Percentiles rank a stretch among this genome's conserved stretches.
Conservation (phyloP, 1,140 invertebrate species). For the Sycobia sp. region DNA sequence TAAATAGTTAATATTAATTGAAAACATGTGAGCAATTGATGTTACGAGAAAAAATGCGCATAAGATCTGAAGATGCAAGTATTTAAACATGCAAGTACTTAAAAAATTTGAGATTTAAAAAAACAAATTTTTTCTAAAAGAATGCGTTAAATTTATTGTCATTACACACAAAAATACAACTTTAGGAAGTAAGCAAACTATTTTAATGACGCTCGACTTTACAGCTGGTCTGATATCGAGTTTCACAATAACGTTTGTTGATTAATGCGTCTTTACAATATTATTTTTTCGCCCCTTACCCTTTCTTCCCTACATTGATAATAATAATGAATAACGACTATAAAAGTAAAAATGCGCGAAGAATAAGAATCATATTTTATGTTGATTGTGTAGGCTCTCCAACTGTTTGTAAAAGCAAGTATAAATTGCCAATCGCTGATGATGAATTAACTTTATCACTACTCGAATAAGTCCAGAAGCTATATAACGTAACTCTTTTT, state of each 20-base stretch:
- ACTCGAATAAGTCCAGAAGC: conserved; percentile 42
- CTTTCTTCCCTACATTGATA: conserved; percentile 21
- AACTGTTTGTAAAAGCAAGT: conserved; percentile 32
- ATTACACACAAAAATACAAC: conserved; percentile 12
- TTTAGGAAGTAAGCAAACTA: conserved; percentile 42
- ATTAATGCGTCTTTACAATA: conserved; percentile 26
- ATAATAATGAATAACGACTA: conserved; percentile 23
- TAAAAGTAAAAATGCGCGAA: conserved; percentile 20
- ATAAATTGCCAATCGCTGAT: conserved; percentile 34
- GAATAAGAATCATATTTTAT: conserved; percentile 32
- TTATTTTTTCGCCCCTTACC: conserved; percentile 10
- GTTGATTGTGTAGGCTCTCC: conserved; percentile 35
- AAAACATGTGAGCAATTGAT: too few relatives aligned
- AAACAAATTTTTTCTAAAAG: conserved; percentile 1
- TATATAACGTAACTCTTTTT: conserved; percentile 6
- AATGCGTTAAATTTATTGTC: conserved; percentile 5
- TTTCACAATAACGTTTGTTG: conserved; percentile 47
- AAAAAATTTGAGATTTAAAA: conserved; percentile 29
- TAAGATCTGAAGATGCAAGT: conserved; percentile 22
- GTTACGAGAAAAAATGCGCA: not conserved
- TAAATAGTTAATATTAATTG: conserved; percentile 16
- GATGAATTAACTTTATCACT: conserved; percentile 35
- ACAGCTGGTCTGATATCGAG: conserved; percentile 58
- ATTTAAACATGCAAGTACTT: conserved; percentile 38
- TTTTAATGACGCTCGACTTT: conserved; percentile 52